phyloP scores from a whole-genome alignment of 2,888 invertebrate genomes.

The Drosophila diplacantha region DNA sequence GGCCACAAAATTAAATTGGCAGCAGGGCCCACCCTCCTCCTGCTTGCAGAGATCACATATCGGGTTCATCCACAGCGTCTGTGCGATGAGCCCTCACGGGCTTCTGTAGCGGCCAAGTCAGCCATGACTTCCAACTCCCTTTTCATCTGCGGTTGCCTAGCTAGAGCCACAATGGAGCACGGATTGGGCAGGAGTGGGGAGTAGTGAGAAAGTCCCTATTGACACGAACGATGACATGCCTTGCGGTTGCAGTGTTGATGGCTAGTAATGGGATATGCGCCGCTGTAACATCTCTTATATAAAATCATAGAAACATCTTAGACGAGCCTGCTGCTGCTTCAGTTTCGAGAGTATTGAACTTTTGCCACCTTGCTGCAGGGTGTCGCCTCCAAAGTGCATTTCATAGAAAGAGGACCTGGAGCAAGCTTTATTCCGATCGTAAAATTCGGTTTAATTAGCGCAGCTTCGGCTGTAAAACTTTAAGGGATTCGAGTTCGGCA shows the following conservation, averaged over 20 bases:
- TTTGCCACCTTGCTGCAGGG: conserved; percentile 11
- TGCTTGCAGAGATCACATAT: conserved; percentile 45
- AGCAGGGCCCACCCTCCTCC: neutral
- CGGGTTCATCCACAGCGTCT: conserved; percentile 57
- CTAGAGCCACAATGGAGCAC: neutral
- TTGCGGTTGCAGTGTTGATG: conserved; percentile 45
- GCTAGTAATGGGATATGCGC: conserved; percentile 36
- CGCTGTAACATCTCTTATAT: conserved; percentile 17
- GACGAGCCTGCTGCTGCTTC: neutral
- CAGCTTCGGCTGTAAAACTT: conserved; percentile 16
- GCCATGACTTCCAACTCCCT: conserved; percentile 15
- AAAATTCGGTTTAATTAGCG: conserved; percentile 30
- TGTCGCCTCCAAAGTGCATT: conserved; percentile 4
- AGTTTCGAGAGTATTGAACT: conserved; percentile 24
- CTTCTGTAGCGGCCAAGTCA: conserved; percentile 33
- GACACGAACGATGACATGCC: conserved; percentile 3
- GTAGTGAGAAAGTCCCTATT: conserved; percentile 7
- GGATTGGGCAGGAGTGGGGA: neutral
- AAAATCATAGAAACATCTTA: conserved; percentile 8
- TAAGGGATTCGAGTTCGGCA: conserved; percentile 23
- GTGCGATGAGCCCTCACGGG: conserved; percentile 31
- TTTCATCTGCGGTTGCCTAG: conserved; percentile 20
- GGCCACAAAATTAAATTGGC: conserved; percentile 14
- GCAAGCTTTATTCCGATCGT: conserved; percentile 10
- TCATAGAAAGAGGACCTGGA: conserved; percentile 6